phyloP scores from a whole-genome alignment of 2,888 invertebrate species.

The Diplolepis rosae region DNA sequence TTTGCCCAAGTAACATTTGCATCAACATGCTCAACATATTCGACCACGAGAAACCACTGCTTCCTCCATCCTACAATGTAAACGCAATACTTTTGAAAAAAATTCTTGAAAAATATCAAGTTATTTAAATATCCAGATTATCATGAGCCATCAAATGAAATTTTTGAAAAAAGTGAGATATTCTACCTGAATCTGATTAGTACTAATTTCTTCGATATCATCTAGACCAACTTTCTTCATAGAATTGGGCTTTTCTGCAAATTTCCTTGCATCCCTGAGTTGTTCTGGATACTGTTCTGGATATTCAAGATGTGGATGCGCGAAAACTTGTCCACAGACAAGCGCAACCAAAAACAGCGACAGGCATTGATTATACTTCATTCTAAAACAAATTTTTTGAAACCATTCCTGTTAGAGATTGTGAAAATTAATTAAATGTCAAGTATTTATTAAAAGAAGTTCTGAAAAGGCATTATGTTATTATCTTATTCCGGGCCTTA shows the following conservation, averaged over 20 bases:
- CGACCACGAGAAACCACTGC: constrained; percentile 89
- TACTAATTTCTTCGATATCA: constrained; percentile 87
- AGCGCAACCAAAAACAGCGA: constrained; percentile 84
- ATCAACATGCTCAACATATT: constrained; percentile 90
- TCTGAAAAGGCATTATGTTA: too few relatives aligned
- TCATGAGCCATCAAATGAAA: too few relatives aligned
- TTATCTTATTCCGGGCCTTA: too few relatives aligned
- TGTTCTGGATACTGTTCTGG: constrained; percentile 65
- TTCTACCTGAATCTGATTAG: constrained; percentile 82
- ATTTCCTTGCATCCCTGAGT: constrained; percentile 83
- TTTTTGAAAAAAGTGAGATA: neutral
- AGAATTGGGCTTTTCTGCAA: constrained; percentile 91
- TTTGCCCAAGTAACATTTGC: constrained; percentile 89
- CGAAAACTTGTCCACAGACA: constrained; percentile 67
- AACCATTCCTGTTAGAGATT: too few relatives aligned
- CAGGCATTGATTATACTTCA: constrained; percentile 80
- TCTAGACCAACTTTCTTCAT: constrained; percentile 90
- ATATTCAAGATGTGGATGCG: constrained; percentile 70
- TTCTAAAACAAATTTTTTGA: constrained; percentile 69
- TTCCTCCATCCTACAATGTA: constrained; percentile 73
- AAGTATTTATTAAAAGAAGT: neutral
- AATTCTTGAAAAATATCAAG: neutral
- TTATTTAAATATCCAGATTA: neutral
- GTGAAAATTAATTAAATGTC: neutral
- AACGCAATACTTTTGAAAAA: neutral